Conservation (phyloP, 2,888 invertebrate genomes). For the Drosophila demipolita region DNA sequence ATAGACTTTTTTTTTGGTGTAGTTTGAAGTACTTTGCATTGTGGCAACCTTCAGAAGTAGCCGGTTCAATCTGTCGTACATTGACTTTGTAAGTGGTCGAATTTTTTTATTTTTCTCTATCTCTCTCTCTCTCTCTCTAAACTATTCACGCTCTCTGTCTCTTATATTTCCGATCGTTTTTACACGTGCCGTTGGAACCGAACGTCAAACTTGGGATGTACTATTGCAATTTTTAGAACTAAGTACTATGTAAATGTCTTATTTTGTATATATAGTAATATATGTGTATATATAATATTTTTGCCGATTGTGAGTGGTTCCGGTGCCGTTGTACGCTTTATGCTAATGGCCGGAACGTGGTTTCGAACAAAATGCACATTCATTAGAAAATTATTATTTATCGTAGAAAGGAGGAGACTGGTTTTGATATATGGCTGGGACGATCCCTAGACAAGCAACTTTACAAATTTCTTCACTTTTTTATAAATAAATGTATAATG, state of each 20-base stretch:
- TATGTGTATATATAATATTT: conserved; percentile 7
- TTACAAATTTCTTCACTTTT: conserved; percentile 18
- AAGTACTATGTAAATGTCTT: conserved; percentile 2
- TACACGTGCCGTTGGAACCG: conserved; percentile 40
- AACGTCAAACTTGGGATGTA: conserved; percentile 28
- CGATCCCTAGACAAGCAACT: conserved; percentile 9
- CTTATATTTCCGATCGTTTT: neutral
- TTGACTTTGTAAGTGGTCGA: conserved; percentile 40
- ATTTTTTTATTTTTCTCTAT: neutral
- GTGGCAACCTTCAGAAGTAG: conserved; percentile 35
- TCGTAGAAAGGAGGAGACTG: neutral
- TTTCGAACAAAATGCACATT: conserved; percentile 10
- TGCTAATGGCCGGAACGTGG: conserved; percentile 50
- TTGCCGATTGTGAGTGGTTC: conserved; percentile 32
- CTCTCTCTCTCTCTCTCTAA: neutral
- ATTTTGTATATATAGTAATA: neutral
- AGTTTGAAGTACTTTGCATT: conserved; percentile 27
- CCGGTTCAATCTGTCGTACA: conserved; percentile 39
- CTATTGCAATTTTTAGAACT: conserved; percentile 28
- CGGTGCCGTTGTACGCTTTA: conserved; percentile 52
- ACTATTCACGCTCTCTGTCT: neutral
- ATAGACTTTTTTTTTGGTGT: neutral
- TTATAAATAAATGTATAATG: neutral
- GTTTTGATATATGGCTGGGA: conserved; percentile 21
- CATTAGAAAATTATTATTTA: conserved; percentile 8